Conservation (phyloP, 2,797 vertebrate genomes). For the Poeciliopsis paucimaculata region DNA sequence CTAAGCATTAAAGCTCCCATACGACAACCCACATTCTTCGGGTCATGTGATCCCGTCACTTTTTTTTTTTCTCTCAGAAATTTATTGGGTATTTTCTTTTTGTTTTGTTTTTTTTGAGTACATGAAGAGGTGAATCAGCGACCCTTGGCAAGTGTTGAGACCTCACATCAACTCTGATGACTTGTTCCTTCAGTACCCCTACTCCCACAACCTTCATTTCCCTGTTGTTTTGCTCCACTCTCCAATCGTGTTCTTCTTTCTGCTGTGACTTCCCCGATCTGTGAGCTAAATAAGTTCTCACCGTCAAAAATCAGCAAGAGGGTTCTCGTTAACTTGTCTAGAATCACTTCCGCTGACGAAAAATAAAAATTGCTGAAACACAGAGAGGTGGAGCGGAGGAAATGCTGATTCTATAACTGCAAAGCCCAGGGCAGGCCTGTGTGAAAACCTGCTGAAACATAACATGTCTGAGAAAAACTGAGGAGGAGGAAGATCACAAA, state of each 20-base stretch:
- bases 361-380: conserved; percentile 58
- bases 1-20: conserved; percentile 41
- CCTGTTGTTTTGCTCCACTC: conserved; percentile 46
- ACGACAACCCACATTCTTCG: conserved; percentile 64
- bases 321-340: conserved; percentile 44
- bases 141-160: conserved; percentile 64
- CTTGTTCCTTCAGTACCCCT: conserved; percentile 23
- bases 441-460: conserved; percentile 62
- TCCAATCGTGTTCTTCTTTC: conserved; percentile 38
- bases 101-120: neutral
- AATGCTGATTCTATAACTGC: conserved; percentile 59
- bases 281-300: conserved; percentile 44
- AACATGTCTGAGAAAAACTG: conserved; percentile 59
- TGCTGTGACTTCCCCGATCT: conserved; percentile 44
- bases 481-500: conserved; percentile 40
- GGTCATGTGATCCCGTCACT: conserved; percentile 63
- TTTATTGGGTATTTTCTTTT: conserved; percentile 6
- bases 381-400: conserved; percentile 26
- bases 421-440: conserved; percentile 37
- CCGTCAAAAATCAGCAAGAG: conserved; percentile 33
- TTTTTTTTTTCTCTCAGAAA: conserved; percentile 2
- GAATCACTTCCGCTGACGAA: conserved; percentile 66
- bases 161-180: conserved; percentile 65
- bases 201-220: conserved; percentile 15
- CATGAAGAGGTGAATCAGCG: conserved; percentile 60